Evolutionary conservation across 1,140 invertebrate species (phyloP).

Genomic region (Olivierus martensii): DNA sequence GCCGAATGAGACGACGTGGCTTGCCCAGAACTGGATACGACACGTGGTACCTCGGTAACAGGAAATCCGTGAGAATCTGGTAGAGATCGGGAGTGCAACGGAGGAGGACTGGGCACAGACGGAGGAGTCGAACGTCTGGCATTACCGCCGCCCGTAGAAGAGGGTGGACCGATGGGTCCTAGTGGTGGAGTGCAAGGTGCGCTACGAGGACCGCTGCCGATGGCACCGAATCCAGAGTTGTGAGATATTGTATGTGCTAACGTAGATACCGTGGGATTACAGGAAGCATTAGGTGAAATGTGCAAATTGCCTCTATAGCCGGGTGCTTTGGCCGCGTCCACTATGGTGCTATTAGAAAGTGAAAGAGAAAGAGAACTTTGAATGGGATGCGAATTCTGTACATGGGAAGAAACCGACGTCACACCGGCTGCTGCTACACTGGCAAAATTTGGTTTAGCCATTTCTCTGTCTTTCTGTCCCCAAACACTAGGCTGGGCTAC

Average conservation of each 20-base stretch:
- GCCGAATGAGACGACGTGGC: not conserved
- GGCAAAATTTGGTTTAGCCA: conserved; percentile 54
- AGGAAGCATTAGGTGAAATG: conserved; percentile 41
- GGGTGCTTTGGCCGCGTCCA: conserved; percentile 64
- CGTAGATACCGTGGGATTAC: conserved; percentile 17
- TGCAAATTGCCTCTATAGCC: conserved; percentile 51
- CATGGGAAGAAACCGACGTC: conserved; percentile 14
- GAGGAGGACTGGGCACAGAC: conserved; percentile 8
- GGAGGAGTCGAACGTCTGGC: conserved; percentile 9
- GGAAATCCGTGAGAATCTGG: conserved; percentile 8
- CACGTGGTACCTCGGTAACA: conserved; percentile 6
- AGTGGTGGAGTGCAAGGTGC: conserved; percentile 22
- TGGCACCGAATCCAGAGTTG: conserved; percentile 16
- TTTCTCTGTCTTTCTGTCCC: conserved; percentile 44
- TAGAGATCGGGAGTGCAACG: conserved; percentile 8
- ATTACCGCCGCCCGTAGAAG: not conserved
- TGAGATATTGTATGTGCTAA: conserved; percentile 1
- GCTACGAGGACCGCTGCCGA: conserved; percentile 19
- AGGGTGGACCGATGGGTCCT: conserved; percentile 14
- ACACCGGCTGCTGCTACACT: conserved; percentile 48
- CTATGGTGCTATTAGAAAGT: conserved; percentile 28
- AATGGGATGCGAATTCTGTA: conserved; percentile 20
- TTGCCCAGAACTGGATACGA: not conserved
- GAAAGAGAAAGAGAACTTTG: conserved; percentile 15
- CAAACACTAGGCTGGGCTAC: conserved; percentile 46